Percentiles rank a stretch among this genome's conserved stretches.
Conservation (phyloP, 2,113 vertebrate genomes). For the Cochlearius cochlearius region DNA sequence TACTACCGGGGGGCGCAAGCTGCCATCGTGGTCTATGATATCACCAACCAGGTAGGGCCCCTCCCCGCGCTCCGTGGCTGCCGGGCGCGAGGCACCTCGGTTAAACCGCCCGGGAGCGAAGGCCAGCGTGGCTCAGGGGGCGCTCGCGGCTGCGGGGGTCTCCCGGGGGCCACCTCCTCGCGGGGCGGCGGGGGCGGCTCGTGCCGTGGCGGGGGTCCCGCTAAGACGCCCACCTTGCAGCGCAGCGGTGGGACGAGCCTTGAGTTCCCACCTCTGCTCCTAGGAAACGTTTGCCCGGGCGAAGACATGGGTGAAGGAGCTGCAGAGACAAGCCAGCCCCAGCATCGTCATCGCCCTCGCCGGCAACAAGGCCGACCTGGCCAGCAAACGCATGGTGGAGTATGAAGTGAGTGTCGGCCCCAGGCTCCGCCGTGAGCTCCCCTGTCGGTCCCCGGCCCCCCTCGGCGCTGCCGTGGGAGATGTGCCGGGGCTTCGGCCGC, state of each 20-base stretch:
- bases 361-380: constrained; percentile 80
- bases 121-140: fast-evolving
- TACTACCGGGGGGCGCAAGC: constrained; percentile 81
- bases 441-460: fast-evolving
- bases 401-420: constrained; percentile 69
- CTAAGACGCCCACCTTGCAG: background rate
- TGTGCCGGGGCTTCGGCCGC: fast-evolving
- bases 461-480: fast-evolving
- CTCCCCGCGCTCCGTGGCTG: background rate
- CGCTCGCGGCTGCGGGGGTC: background rate
- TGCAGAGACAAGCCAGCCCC: constrained; percentile 80
- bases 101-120: background rate
- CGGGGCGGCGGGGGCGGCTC: background rate
- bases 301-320: constrained; percentile 82
- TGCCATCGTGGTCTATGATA: constrained; percentile 82
- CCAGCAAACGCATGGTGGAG: constrained; percentile 80
- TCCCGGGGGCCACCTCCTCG: background rate
- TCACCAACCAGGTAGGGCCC: constrained; percentile 78
- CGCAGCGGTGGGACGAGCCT: background rate
- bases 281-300: constrained; percentile 81
- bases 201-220: background rate
- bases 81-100: fast-evolving
- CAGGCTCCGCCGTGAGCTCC: too few species aligned
- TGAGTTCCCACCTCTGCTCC: background rate
- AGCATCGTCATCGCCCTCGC: constrained; percentile 80